Conservation (phyloP, 1,140 invertebrate genomes). For the Drosophila pachea region DNA sequence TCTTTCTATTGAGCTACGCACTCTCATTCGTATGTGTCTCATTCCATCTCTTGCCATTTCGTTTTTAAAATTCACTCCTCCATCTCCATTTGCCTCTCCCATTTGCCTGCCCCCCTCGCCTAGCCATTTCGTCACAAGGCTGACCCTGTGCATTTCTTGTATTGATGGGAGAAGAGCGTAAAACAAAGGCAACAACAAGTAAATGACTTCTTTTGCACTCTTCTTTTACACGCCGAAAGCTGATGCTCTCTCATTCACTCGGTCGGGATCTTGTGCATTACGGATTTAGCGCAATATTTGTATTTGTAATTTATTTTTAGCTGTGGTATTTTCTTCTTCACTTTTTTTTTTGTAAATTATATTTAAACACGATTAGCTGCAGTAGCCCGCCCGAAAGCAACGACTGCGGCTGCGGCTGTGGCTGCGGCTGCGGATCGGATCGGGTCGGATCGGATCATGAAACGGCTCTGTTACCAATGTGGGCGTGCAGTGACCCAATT, state of each 20-base stretch:
- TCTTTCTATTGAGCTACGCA: conserved; percentile 44
- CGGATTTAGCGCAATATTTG: conserved; percentile 68
- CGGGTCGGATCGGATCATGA: conserved; percentile 32
- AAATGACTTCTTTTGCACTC: conserved; percentile 10
- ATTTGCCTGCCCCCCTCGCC: background rate
- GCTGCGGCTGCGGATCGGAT: conserved; percentile 23
- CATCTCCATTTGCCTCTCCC: too few species aligned
- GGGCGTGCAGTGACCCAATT: conserved; percentile 74
- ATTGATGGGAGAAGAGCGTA: conserved; percentile 7
- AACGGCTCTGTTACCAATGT: conserved; percentile 62
- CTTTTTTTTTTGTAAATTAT: conserved; percentile 68
- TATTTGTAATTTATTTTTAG: conserved; percentile 66
- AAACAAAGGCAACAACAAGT: conserved; percentile 2
- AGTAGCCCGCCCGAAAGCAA: too few species aligned
- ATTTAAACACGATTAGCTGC: conserved; percentile 59
- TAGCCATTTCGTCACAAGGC: conserved; percentile 4
- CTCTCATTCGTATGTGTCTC: conserved; percentile 5
- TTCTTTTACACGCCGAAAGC: background rate
- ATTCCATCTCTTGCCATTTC: conserved; percentile 27
- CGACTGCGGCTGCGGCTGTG: background rate
- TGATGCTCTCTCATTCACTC: conserved; percentile 1
- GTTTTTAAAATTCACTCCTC: conserved; percentile 20
- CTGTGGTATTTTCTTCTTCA: conserved; percentile 29
- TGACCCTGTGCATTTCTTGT: conserved; percentile 61
- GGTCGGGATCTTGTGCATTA: conserved; percentile 34